Percentiles rank a stretch among this genome's conserved stretches.
Evolutionary conservation across 2,797 vertebrate species (phyloP).

Genomic region (Hypotaenidia philippensis): DNA sequence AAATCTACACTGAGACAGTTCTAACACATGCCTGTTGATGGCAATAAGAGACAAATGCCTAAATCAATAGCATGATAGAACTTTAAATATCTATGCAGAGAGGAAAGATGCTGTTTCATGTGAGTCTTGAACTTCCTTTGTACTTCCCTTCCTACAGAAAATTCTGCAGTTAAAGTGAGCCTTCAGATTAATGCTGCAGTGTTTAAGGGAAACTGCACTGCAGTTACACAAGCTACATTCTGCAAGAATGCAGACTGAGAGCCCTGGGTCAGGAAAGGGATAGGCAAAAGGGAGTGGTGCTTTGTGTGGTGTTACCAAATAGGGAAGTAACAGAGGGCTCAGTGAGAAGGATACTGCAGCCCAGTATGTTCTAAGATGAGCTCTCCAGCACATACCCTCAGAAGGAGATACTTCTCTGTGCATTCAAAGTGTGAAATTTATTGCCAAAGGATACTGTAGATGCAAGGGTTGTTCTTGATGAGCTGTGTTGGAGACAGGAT

Average conservation of each 20-base stretch:
- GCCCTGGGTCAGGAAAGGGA: neutral
- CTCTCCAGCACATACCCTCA: neutral
- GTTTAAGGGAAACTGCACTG: neutral
- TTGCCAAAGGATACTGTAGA: neutral
- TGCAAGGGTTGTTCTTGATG: neutral
- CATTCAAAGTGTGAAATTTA: neutral
- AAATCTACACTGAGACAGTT: neutral
- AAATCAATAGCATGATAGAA: neutral
- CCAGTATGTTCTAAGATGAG: rapidly evolving
- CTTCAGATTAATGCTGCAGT: neutral
- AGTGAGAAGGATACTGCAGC: neutral
- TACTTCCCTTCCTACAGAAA: neutral
- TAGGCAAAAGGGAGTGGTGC: neutral
- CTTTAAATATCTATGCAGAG: neutral
- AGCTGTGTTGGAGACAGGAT: neutral
- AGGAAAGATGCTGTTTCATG: neutral
- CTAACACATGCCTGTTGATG: conserved; percentile 20
- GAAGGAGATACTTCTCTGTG: neutral
- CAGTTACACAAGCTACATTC: neutral
- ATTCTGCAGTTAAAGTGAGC: neutral
- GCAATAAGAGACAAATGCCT: conserved; percentile 34
- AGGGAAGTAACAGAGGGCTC: neutral
- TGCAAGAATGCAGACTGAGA: neutral
- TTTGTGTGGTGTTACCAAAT: neutral
- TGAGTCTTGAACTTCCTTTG: neutral